Percentiles rank a stretch among this genome's conserved stretches.
phyloP scores from a whole-genome alignment of 2,888 invertebrate genomes.

The Drosophila lacicola region DNA sequence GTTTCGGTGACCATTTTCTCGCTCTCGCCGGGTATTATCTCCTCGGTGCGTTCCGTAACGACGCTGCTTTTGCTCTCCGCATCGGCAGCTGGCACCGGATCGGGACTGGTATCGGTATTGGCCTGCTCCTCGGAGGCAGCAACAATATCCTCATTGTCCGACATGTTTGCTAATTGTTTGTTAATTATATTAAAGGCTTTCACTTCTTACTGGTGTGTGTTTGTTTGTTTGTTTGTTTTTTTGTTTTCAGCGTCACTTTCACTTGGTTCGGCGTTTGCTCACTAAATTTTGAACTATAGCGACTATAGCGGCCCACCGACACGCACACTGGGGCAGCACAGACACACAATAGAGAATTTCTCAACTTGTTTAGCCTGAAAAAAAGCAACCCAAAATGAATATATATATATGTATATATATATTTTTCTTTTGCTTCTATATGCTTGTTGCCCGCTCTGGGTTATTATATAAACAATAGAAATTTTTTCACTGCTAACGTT shows the following conservation, averaged over 20 bases:
- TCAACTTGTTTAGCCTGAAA: slow-evolving; percentile 70
- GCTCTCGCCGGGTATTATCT: slow-evolving; percentile 78
- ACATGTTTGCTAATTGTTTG: slow-evolving; percentile 72
- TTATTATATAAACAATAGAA: slow-evolving; percentile 72
- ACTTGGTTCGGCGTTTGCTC: slow-evolving; percentile 64
- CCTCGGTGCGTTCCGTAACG: slow-evolving; percentile 70
- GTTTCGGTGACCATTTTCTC: slow-evolving; percentile 83
- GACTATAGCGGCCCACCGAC: slow-evolving; percentile 66
- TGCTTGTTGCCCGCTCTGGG: slow-evolving; percentile 43
- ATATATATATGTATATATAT: slow-evolving; percentile 19
- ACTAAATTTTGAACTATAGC: slow-evolving; percentile 63
- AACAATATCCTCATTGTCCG: slow-evolving; percentile 83
- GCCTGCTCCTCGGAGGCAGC: slow-evolving; percentile 62
- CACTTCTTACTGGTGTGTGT: slow-evolving; percentile 13
- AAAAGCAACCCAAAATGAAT: slow-evolving; percentile 63
- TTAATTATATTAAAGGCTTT: slow-evolving; percentile 23
- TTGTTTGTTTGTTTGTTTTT: neutral
- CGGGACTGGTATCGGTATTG: slow-evolving; percentile 31
- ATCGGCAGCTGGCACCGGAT: slow-evolving; percentile 39
- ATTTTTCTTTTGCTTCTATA: slow-evolving; percentile 34
- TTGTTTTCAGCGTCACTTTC: slow-evolving; percentile 64
- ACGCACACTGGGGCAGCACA: slow-evolving; percentile 65
- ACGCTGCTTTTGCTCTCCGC: slow-evolving; percentile 66
- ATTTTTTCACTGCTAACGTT: slow-evolving; percentile 45
- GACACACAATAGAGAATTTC: slow-evolving; percentile 53